These are phyloP conservation scores for Sebastes goodei DNA, from an alignment of 2,797 vertebrate species.

Conservation along the genomic window DNA sequence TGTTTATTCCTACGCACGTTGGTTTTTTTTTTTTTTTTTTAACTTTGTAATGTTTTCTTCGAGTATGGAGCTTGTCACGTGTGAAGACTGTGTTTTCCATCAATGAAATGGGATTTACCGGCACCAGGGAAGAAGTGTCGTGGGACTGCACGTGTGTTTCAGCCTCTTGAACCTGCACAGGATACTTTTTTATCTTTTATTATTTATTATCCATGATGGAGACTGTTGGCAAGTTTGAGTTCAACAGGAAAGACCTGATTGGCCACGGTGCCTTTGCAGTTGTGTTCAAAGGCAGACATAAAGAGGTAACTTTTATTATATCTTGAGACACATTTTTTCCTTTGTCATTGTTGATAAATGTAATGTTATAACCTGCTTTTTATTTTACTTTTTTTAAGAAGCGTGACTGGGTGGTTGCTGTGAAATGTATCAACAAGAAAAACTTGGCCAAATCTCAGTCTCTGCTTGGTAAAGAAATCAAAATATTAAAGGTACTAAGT, in stretches of 20 bases:
- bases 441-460: slow-evolving; percentile 95
- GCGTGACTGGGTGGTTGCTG: slow-evolving; percentile 92
- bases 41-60: slow-evolving; percentile 13
- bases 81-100: slow-evolving; percentile 35
- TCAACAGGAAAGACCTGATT: slow-evolving; percentile 94
- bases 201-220: slow-evolving; percentile 85
- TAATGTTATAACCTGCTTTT: background rate
- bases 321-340: background rate
- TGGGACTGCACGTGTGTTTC: slow-evolving; percentile 49
- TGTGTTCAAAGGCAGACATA: slow-evolving; percentile 95
- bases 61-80: slow-evolving; percentile 42
- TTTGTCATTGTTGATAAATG: background rate
- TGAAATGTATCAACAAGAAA: slow-evolving; percentile 99
- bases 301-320: slow-evolving; percentile 83
- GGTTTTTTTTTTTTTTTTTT: background rate
- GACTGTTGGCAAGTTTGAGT: slow-evolving; percentile 94
- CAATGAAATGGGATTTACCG: slow-evolving; percentile 76
- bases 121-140: slow-evolving; percentile 56
- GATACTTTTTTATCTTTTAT: background rate
- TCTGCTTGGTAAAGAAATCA: slow-evolving; percentile 96
- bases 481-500: slow-evolving; percentile 92
- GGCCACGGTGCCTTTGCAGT: slow-evolving; percentile 97
- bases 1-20: slow-evolving; percentile 11
- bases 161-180: slow-evolving; percentile 54
- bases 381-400: slow-evolving; percentile 78